Percentiles rank a stretch among this genome's conserved stretches.
These are phyloP conservation scores for Coelopa pilipes DNA, from an alignment of 2,888 invertebrate genomes.

Conservation along the genomic window DNA sequence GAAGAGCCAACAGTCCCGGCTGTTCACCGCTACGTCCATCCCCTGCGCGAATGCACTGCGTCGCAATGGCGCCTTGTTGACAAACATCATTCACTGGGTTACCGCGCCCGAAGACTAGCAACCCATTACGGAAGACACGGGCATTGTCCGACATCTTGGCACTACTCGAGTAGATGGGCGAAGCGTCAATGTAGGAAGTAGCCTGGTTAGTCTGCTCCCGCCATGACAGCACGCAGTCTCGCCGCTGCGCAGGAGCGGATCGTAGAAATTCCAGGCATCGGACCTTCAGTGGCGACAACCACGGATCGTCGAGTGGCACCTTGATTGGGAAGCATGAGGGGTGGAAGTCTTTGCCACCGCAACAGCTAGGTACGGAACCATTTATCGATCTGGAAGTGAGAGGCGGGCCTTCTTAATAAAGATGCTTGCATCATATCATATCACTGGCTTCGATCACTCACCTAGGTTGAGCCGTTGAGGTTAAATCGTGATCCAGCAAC, in stretches of 20 bases:
- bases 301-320: slow-evolving; percentile 78
- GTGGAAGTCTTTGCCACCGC: slow-evolving; percentile 73
- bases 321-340: slow-evolving; percentile 87
- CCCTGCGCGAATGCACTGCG: slow-evolving; percentile 81
- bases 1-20: slow-evolving; percentile 70
- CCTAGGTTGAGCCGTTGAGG: slow-evolving; percentile 80
- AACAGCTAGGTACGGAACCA: slow-evolving; percentile 82
- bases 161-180: slow-evolving; percentile 84
- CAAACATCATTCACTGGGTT: slow-evolving; percentile 78
- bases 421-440: background rate
- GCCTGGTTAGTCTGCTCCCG: slow-evolving; percentile 87
- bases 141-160: slow-evolving; percentile 78
- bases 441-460: slow-evolving; percentile 42
- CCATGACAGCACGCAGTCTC: slow-evolving; percentile 84
- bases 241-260: slow-evolving; percentile 82
- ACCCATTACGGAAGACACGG: slow-evolving; percentile 79
- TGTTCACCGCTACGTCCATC: slow-evolving; percentile 84
- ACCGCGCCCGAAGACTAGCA: slow-evolving; percentile 75
- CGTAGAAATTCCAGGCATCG: slow-evolving; percentile 85
- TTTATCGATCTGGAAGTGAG: slow-evolving; percentile 71
- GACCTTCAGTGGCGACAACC: slow-evolving; percentile 77
- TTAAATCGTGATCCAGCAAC: slow-evolving; percentile 88
- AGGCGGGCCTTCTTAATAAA: background rate
- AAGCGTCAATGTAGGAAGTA: slow-evolving; percentile 84
- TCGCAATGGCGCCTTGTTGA: slow-evolving; percentile 76